phyloP scores from a whole-genome alignment of 35 echinoderm and acorn worm species.

The Hemicentrotus pulcherrimus region DNA sequence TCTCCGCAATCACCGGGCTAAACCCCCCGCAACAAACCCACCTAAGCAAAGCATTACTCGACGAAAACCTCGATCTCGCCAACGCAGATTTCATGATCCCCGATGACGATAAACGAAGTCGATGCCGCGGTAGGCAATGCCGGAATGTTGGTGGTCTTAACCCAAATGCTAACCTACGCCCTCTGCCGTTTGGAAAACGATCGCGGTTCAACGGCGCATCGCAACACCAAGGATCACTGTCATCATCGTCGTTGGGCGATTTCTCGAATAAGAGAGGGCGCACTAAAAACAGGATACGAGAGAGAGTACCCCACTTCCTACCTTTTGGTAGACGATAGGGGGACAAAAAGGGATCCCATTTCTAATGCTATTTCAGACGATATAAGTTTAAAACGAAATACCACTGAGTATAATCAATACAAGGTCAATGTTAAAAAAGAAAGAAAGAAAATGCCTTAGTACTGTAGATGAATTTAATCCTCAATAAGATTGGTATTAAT shows the following conservation, averaged over 20 bases:
- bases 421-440: background rate
- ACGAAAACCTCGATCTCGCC: background rate
- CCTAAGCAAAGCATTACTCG: background rate
- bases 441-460: background rate
- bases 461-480: background rate
- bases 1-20: background rate
- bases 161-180: conserved; percentile 15
- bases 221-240: background rate
- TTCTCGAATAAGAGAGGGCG: conserved; percentile 39
- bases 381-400: background rate
- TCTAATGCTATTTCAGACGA: background rate
- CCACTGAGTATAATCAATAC: background rate
- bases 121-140: background rate
- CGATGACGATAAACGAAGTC: background rate
- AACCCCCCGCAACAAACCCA: background rate
- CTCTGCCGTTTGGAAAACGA: conserved; percentile 31
- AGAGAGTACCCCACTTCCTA: background rate
- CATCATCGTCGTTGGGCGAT: background rate
- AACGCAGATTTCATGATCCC: background rate
- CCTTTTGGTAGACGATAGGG: conserved; percentile 5
- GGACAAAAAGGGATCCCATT: background rate
- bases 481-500: too few species aligned
- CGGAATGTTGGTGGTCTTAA: background rate
- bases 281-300: background rate
- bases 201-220: background rate